phyloP scores from a whole-genome alignment of 2,888 invertebrate genomes.

The Troides aeacus region DNA sequence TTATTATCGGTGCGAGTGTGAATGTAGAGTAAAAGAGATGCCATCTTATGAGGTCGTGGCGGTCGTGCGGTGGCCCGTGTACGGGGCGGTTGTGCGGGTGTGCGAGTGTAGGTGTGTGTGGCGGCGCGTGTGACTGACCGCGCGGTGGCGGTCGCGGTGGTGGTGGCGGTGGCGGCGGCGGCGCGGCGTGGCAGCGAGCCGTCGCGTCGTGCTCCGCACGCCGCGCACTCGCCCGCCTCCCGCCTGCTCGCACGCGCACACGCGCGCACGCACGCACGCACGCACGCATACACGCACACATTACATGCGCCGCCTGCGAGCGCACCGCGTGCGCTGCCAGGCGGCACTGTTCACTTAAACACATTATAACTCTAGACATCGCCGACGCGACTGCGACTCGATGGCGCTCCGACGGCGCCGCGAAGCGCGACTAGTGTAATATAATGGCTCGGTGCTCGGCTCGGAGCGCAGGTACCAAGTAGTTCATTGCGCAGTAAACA shows the following conservation, averaged over 20 bases:
- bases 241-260: conserved; percentile 20
- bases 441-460: too few relatives aligned
- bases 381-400: too few relatives aligned
- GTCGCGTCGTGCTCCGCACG: conserved; percentile 48
- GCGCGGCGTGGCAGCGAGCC: conserved; percentile 60
- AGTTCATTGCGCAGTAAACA: not conserved
- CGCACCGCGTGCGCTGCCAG: not conserved
- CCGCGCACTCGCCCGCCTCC: conserved; percentile 45
- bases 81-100: not conserved
- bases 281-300: conserved; percentile 22
- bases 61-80: not conserved
- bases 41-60: not conserved
- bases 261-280: conserved; percentile 8
- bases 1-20: not conserved
- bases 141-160: conserved; percentile 54
- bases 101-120: conserved; percentile 22
- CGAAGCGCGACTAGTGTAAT: too few relatives aligned
- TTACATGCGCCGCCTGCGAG: not conserved
- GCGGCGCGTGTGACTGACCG: conserved; percentile 47
- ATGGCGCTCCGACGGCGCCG: too few relatives aligned
- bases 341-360: not conserved
- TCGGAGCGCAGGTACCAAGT: not conserved
- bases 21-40: not conserved
- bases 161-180: conserved; percentile 60
- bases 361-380: too few relatives aligned